Evolutionary conservation across 2,797 vertebrate species (phyloP).

Genomic region (Phrynocephalus vlangalii): DNA sequence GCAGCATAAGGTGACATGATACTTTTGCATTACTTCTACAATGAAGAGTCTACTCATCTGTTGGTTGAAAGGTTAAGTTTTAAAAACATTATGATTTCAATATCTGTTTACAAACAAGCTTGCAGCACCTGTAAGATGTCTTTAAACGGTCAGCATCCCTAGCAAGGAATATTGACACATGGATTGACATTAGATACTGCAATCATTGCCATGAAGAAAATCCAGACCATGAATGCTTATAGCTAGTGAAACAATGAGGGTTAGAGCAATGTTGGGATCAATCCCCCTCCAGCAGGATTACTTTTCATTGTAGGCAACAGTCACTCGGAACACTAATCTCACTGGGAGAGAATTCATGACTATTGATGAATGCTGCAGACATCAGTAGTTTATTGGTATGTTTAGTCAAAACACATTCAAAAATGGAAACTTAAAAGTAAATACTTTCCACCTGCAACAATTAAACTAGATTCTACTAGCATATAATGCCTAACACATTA

Average conservation of each 20-base stretch:
- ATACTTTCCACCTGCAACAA: slow-evolving; percentile 89
- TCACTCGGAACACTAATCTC: slow-evolving; percentile 40
- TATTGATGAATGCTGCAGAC: slow-evolving; percentile 88
- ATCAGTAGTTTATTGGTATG: slow-evolving; percentile 99
- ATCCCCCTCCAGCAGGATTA: background rate
- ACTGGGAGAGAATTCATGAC: slow-evolving; percentile 77
- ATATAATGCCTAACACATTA: slow-evolving; percentile 88
- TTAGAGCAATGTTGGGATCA: background rate
- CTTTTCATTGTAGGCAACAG: background rate
- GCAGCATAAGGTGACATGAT: background rate
- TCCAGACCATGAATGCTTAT: background rate
- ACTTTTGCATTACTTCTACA: background rate
- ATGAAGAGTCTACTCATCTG: background rate
- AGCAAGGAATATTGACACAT: background rate
- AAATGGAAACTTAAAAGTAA: slow-evolving; percentile 85
- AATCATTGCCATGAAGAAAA: background rate
- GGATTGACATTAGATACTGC: background rate
- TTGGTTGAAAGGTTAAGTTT: background rate
- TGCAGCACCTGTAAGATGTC: background rate
- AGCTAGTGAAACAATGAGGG: background rate
- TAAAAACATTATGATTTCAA: background rate
- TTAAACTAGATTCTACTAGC: slow-evolving; percentile 87
- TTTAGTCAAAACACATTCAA: slow-evolving; percentile 97
- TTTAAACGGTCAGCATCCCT: background rate
- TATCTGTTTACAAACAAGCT: background rate